These are phyloP conservation scores for Heterodera filipjevi DNA, from an alignment of 2,888 invertebrate species.

Conservation along the genomic window DNA sequence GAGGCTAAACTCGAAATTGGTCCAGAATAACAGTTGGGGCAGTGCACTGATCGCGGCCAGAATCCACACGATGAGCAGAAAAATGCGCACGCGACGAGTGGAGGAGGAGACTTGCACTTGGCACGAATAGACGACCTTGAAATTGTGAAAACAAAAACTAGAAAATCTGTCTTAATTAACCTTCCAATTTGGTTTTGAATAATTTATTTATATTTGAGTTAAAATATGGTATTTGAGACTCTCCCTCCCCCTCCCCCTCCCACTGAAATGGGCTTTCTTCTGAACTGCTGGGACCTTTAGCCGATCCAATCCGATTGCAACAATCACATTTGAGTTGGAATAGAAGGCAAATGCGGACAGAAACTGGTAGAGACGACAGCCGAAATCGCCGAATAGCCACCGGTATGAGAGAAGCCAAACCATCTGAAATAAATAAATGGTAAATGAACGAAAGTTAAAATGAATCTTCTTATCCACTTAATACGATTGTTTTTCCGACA, in stretches of 20 bases:
- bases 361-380: constrained; percentile 52
- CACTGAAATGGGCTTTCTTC: no score
- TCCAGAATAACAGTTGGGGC: constrained; percentile 60
- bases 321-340: constrained; percentile 56
- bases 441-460: no score
- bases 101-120: constrained; percentile 46
- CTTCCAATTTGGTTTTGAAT: no score
- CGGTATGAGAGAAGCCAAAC: constrained; percentile 53
- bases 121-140: constrained; percentile 31
- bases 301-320: constrained; percentile 56
- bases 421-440: neutral
- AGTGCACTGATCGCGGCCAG: constrained; percentile 50
- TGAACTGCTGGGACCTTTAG: no score
- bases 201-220: no score
- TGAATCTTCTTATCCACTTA: no score
- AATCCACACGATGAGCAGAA: constrained; percentile 51
- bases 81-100: constrained; percentile 47
- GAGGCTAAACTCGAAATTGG: constrained; percentile 38
- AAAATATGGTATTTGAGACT: no score
- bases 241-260: no score
- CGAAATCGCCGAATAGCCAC: constrained; percentile 53
- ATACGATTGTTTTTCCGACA: no score
- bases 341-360: constrained; percentile 57
- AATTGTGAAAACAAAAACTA: neutral
- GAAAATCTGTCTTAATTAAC: no score